Base-by-base conservation (phyloP, 2,797 vertebrate genomes). In the Cyprinodon diabolis region DNA sequence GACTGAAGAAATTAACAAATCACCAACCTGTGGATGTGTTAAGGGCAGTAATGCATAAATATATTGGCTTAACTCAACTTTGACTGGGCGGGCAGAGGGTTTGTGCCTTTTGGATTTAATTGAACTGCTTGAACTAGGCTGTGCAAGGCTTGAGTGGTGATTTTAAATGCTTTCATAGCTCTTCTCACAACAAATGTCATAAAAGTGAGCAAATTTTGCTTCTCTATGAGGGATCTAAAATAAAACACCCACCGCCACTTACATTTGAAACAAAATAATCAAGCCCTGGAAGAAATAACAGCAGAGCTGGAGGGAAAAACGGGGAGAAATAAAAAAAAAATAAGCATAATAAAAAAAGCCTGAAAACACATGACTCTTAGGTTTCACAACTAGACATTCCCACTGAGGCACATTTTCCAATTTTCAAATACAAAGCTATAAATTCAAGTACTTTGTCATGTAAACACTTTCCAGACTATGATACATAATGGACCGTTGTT, bases 391-490 rank as follows among this genome's bases (percentile, higher is more conserved):
- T 89, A 93, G 84, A 93, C 92, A 93, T 93, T 92, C 92, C 93
- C 90, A 87, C 68, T 84, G 89, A 93, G 93, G 93, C 93, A 94
- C 93, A 88, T 90, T 93, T 47, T 93, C 87, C 91, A 94, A 91
- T 88, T 91, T 87, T 94, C 87, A 92, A 81, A 89, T 90, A 94
- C 90, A 92, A 93, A 93, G 90, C 89, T 91, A 88, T 91, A 77
- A 60, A 95, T 95, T 95, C 93, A 94, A 95, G 94, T 95, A 94
- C 90, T 93, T 91, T 89, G 90, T 92, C 88, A 93, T 95, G 94
- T 95, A 95, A 95, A 95, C 94, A 94, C 93, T 93, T 91, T 92
- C 89, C 87, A 88, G 90, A 89, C 88, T 90, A 94, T 90, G 85
- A 86, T 90, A 92, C 91, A 91, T 84, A 58, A 90, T 87, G 68